Evolutionary conservation across 2,888 invertebrate species (phyloP), one percentile per base, ranked within the genome.

Genomic region (Melinopterus prodromus): DNA sequence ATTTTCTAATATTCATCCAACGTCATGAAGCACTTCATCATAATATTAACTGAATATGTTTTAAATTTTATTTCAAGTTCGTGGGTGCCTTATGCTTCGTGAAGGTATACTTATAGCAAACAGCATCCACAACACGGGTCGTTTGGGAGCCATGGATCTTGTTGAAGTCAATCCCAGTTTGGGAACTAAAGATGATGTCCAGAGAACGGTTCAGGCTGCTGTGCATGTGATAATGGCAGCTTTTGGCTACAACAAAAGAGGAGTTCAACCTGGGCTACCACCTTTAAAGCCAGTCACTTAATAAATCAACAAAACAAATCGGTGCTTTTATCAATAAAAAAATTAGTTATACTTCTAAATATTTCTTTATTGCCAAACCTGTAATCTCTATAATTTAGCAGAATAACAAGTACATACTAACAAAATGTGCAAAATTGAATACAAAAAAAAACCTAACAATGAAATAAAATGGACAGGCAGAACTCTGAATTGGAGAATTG

Each of bases 151-250:
- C 16, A 89, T 98, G 82, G 98, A 98, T 90, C 89, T 98, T 76
- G 98, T 97, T 0, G 98, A 98, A 90, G 95, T 98, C 6, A 98
- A 98, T 91, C 97, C 98, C 0, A 90, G 91, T 7, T 90, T 98
- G 70, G 98, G 98, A 71, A 91, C 90, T 82, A 90, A 92, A 77
- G 87, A 87, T 0, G 95, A 96, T 85, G 92, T 94, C 0, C 90
- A 91, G 78, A 90, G 90, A 81, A 98, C 98, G 0, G 89, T 97
- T 0, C 92, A 93, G 70, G 95, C 96, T 0, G 96, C 96, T 0
- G 90, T 94, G 80, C 92, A 94, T 83, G 89, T 98, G 15, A 90
- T 97, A 15, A 92, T 93, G 86, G 94, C 95, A 76, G 95, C 93
- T 0, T 90, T 94, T 79, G 95, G 95, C 0, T 69, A 75, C 26